Percentiles rank a stretch among this genome's conserved stretches.
Evolutionary conservation across 2,888 invertebrate genomes (phyloP).

Genomic region (Oligia strigilis): DNA sequence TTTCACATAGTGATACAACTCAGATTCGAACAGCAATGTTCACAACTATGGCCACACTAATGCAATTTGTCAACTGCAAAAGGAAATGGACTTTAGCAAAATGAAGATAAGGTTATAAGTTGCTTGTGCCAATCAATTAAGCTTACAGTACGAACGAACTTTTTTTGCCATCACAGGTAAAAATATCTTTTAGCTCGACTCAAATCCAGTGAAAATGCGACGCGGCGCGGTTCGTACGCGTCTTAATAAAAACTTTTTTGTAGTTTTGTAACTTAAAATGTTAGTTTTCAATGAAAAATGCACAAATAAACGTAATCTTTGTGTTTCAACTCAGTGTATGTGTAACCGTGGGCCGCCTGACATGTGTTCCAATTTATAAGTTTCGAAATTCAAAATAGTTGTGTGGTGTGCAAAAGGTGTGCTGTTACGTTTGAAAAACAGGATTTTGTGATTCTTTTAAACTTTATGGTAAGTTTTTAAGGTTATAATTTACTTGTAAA

Average conservation of each 20-base stretch:
- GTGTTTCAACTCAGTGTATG: slow-evolving; percentile 69
- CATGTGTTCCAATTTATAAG: slow-evolving; percentile 69
- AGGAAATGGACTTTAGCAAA: slow-evolving; percentile 47
- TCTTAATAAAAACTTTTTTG: slow-evolving; percentile 50
- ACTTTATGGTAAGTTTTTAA: slow-evolving; percentile 80
- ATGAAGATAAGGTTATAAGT: slow-evolving; percentile 46
- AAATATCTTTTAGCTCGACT: slow-evolving; percentile 83
- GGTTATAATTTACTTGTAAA: slow-evolving; percentile 48
- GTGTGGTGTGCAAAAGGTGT: slow-evolving; percentile 78
- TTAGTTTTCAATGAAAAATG: slow-evolving; percentile 67
- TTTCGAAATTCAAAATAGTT: slow-evolving; percentile 74
- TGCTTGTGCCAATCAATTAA: slow-evolving; percentile 56
- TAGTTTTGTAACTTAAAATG: slow-evolving; percentile 57
- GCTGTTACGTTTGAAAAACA: slow-evolving; percentile 73
- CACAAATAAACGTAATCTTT: slow-evolving; percentile 46
- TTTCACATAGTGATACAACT: fast-evolving
- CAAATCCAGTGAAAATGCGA: slow-evolving; percentile 84
- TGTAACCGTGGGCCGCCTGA: slow-evolving; percentile 62
- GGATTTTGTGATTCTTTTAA: slow-evolving; percentile 75
- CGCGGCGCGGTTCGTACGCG: slow-evolving; percentile 76
- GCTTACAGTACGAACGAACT: slow-evolving; percentile 76
- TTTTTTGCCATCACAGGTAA: slow-evolving; percentile 88
- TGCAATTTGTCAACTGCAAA: slow-evolving; percentile 71
- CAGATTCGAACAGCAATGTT: slow-evolving; percentile 51
- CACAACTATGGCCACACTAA: slow-evolving; percentile 77